Percentiles rank a stretch among this genome's conserved stretches.
Evolutionary conservation across 2,113 vertebrate genomes (phyloP).

Genomic region (Pogonocichla stellata): DNA sequence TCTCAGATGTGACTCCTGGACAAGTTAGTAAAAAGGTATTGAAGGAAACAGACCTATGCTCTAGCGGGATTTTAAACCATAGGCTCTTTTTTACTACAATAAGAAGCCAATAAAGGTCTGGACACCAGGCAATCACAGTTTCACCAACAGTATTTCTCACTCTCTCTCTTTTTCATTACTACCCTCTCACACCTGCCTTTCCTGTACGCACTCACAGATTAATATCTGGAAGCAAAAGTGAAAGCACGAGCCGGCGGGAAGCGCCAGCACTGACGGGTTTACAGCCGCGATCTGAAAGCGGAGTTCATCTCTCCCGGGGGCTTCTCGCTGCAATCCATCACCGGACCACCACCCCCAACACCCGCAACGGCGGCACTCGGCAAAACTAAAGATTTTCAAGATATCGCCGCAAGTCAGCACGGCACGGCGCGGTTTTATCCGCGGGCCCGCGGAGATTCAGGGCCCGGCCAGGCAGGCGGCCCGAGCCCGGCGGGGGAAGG

Average conservation of each 20-base stretch:
- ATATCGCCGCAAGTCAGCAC: fast-evolving
- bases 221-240: not conserved
- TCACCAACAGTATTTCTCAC: not conserved
- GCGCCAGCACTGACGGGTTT: not conserved
- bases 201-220: not conserved
- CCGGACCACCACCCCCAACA: fast-evolving
- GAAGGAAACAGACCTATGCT: not conserved
- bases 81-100: fast-evolving
- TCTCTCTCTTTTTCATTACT: not conserved
- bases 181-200: not conserved
- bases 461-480: not conserved
- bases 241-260: not conserved
- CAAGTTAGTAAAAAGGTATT: fast-evolving
- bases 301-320: not conserved
- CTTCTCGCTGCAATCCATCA: fast-evolving
- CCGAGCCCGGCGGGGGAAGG: not conserved
- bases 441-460: fast-evolving
- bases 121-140: not conserved
- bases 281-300: not conserved
- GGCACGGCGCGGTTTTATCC: fast-evolving
- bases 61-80: not conserved
- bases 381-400: fast-evolving
- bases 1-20: not conserved
- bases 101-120: not conserved
- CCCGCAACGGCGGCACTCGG: fast-evolving